Conservation (phyloP, 2,888 invertebrate species). For the Creontiades dilutus region DNA sequence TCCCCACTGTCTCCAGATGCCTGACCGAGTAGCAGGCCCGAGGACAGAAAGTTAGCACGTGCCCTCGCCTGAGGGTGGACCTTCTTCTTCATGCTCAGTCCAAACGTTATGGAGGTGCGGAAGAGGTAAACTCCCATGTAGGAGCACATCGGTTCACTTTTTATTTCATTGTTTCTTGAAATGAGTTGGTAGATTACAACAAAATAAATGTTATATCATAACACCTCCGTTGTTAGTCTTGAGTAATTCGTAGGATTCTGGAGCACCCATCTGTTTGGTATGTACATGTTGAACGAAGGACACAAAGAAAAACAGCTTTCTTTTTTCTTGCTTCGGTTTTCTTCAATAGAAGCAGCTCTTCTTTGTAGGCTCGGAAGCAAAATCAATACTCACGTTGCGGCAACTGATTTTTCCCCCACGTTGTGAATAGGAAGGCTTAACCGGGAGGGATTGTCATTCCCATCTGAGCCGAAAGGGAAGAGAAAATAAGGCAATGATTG, state of each 20-base stretch:
- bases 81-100: too few relatives aligned
- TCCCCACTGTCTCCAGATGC: too few relatives aligned
- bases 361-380: neutral
- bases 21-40: too few relatives aligned
- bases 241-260: neutral
- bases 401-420: slow-evolving; percentile 12
- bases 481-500: neutral
- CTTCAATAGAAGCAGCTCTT: neutral
- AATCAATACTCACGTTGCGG: slow-evolving; percentile 13
- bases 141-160: too few relatives aligned
- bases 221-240: neutral
- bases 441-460: slow-evolving; percentile 24
- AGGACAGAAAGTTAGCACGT: too few relatives aligned
- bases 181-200: too few relatives aligned
- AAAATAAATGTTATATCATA: too few relatives aligned
- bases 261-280: neutral
- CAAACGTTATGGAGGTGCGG: too few relatives aligned
- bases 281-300: neutral
- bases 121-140: too few relatives aligned
- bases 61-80: too few relatives aligned
- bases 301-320: neutral
- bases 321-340: neutral
- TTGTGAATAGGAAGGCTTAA: slow-evolving; percentile 6
- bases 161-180: too few relatives aligned
- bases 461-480: neutral